Evolutionary conservation across 2,797 vertebrate species (phyloP).

Genomic region (Rousettus madagascariensis): DNA sequence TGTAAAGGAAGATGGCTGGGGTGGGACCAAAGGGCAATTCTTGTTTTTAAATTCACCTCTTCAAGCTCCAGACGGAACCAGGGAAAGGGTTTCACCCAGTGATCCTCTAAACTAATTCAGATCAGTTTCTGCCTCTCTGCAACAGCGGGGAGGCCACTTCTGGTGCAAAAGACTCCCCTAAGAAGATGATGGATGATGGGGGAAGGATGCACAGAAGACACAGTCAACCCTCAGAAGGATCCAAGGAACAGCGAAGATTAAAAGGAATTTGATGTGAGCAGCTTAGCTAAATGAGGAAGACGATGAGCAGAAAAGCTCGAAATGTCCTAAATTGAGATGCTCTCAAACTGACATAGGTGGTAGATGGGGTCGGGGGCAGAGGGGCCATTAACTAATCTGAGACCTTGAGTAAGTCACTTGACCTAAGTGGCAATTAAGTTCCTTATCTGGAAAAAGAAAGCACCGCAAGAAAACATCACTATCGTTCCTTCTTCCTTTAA

Average conservation of each 20-base stretch:
- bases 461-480: neutral
- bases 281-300: slow-evolving; percentile 58
- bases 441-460: neutral
- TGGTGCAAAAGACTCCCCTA: slow-evolving; percentile 6
- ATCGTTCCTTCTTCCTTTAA: neutral
- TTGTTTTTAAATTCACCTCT: neutral
- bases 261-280: slow-evolving; percentile 60
- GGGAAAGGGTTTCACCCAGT: neutral
- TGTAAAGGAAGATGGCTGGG: neutral
- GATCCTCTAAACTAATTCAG: neutral
- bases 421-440: neutral
- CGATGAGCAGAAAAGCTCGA: neutral
- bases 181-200: slow-evolving; percentile 18
- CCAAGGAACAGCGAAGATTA: slow-evolving; percentile 55
- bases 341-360: neutral
- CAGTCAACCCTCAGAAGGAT: neutral
- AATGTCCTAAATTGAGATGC: slow-evolving; percentile 43
- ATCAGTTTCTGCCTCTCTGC: slow-evolving; percentile 22
- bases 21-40: neutral
- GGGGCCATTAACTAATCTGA: neutral
- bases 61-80: neutral
- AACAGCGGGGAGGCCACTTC: neutral
- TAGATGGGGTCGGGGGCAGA: neutral
- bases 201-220: neutral
- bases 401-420: neutral